Base-by-base conservation (phyloP, 1,140 invertebrate species). In the Choristoneura fumiferana region DNA sequence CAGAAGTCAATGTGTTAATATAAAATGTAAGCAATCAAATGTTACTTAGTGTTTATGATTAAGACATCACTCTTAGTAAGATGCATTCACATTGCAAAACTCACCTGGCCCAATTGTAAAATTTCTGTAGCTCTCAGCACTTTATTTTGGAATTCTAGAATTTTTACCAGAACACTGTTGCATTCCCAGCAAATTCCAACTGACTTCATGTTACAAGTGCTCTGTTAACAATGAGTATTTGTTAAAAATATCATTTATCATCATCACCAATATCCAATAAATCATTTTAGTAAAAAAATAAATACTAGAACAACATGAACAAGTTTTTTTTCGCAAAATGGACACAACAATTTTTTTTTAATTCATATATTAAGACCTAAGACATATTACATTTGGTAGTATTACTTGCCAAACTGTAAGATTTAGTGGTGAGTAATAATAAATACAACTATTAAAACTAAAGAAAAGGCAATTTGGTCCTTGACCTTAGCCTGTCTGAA, bases 141-240 rank as follows among this genome's bases (percentile, higher is more conserved):
- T 49, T 33, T 17, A 3, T 29, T 33, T 14, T 49, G 43, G n/a
- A 49, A 49, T 5, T 10, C 18, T 3, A n/a, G 17, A 8, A 49
- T 49, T 18, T 49, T 49, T 1, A n/a, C n/a, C 1, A 49, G 18
- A 0, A 4, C 8, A 12, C 22, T 18, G n/a, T 10, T 29, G n/a
- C 43, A 49, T 18, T 49, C 43, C 43, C 43, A 49, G 43, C 43
- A 49, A 13, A 49, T 29, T 0, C 22, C 10, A 5, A 49, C n/a
- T 8, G 43, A 12, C 12, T 49, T 10, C 43, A 49, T 49, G n/a
- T 49, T 49, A 17, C 10, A 29, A 12, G 10, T 29, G 10, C 12
- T 29, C 43, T 49, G 14, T 3, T 12, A 29, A 18, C 15, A 29
- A 22, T 2, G 4, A 22, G n/a, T n/a, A 33, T 33, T 29, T 13